Evolutionary conservation across 2,113 vertebrate genomes (phyloP), one percentile per base, ranked within the genome.

Genomic region (Dipodomys spectabilis): DNA sequence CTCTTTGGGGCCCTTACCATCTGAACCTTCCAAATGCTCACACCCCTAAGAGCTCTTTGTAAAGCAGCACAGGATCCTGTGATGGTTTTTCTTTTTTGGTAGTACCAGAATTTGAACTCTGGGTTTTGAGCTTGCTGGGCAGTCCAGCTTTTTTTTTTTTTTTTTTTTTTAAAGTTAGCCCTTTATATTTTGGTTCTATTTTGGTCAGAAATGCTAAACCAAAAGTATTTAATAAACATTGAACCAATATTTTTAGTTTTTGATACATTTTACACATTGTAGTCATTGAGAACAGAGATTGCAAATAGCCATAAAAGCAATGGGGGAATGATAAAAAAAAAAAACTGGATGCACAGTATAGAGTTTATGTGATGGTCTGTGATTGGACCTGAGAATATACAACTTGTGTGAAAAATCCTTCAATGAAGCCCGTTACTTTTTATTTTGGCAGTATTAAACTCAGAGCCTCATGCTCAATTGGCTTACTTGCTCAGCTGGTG

Each of bases 301-400:
- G 5, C 49, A 35, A 82, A n/a, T 39, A 77, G 5, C 15, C 53
- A 57, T 57, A 80, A 53, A 64, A 77, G 20, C 35, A 25, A 77
- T 1, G 1, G n/a, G 9, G n/a, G 30, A 39, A 64, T 49, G 7
- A 23, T 39, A 39, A 39, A 39, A 49, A 49, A 65, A 28, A 19
- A 30, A 80, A 35, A 60, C 35, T 1, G 39, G 39, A 39, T 10
- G 0, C 4, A 10, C 1, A 15, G 45, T 30, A 0, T 0, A 49
- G 13, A 30, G 35, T 3, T 18, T 60, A 44, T 15, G 23, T 2
- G 23, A 67, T 10, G 1, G 7, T n/a, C 68, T 27, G 6, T 5
- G 20, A 75, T 13, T 57, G n/a, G 27, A 32, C 8, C 2, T 39
- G 44, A 81, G 4, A 65, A 62, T 15, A 15, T 9, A 3, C 6